These are phyloP conservation scores for Nettapus auritus DNA, from an alignment of 2,113 vertebrate genomes.

Conservation along the genomic window DNA sequence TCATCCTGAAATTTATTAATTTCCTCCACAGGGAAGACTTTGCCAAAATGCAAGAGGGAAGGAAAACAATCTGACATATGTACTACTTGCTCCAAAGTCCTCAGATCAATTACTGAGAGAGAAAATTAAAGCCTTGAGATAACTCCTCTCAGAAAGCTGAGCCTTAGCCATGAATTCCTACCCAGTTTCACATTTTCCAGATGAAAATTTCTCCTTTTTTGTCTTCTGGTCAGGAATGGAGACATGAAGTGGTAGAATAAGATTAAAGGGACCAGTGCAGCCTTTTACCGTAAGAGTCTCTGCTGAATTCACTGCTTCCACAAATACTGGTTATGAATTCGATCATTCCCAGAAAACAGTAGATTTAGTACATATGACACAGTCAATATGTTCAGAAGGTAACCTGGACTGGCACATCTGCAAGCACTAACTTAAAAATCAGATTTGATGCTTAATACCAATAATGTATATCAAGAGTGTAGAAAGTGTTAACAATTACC, in stretches of 20 bases:
- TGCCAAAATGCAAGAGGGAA: constrained; percentile 17
- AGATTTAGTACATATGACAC: background rate
- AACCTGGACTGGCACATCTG: background rate
- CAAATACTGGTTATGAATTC: background rate
- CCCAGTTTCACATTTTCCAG: background rate
- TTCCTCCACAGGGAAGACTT: background rate
- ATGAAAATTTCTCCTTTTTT: background rate
- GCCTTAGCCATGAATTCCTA: background rate
- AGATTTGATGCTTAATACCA: background rate
- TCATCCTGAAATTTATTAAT: constrained; percentile 32
- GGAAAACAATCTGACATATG: constrained; percentile 21
- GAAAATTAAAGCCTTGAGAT: background rate
- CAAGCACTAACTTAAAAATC: background rate
- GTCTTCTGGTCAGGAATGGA: background rate
- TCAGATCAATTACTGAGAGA: background rate
- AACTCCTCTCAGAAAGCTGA: background rate
- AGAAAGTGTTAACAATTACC: background rate
- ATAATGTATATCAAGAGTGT: background rate
- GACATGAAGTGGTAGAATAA: rapidly evolving
- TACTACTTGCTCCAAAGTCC: background rate
- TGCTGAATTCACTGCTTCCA: background rate
- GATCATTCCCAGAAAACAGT: rapidly evolving
- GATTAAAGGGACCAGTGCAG: background rate
- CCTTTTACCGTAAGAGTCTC: background rate
- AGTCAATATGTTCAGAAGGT: background rate